phyloP scores from a whole-genome alignment of 2,888 invertebrate genomes.

The Sesia bembeciformis region DNA sequence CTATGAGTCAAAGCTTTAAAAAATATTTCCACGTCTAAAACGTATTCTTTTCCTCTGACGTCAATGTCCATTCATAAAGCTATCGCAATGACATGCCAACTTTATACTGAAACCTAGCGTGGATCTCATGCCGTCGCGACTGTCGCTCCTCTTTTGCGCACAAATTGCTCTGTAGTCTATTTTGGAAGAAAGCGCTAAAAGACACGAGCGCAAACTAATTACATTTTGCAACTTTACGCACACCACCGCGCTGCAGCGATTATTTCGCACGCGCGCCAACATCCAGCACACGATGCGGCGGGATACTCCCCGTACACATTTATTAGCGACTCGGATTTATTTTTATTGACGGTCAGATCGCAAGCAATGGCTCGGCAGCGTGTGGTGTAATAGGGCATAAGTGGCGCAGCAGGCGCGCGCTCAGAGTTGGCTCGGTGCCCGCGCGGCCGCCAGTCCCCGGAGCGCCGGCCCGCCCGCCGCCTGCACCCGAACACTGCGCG shows the following conservation, averaged over 20 bases:
- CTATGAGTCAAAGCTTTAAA: background rate
- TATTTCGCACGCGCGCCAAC: slow-evolving; percentile 8
- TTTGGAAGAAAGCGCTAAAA: slow-evolving; percentile 19
- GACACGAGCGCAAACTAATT: slow-evolving; percentile 9
- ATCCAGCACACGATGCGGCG: slow-evolving; percentile 16
- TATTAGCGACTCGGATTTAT: slow-evolving; percentile 46
- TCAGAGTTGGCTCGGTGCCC: slow-evolving; percentile 56
- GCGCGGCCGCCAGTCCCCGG: slow-evolving; percentile 54
- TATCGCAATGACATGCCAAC: slow-evolving; percentile 34
- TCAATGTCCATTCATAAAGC: slow-evolving; percentile 61
- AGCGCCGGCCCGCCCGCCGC: slow-evolving; percentile 52
- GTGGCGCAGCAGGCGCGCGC: slow-evolving; percentile 39
- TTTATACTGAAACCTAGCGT: slow-evolving; percentile 22
- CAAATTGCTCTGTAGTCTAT: slow-evolving; percentile 20
- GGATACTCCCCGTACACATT: slow-evolving; percentile 19
- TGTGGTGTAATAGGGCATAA: slow-evolving; percentile 51
- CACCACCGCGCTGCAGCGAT: background rate
- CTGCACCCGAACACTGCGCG: slow-evolving; percentile 26
- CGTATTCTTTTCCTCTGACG: slow-evolving; percentile 27
- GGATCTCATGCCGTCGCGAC: slow-evolving; percentile 8
- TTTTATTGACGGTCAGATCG: slow-evolving; percentile 39
- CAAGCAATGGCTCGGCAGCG: slow-evolving; percentile 27
- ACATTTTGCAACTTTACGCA: background rate
- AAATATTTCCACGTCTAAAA: background rate
- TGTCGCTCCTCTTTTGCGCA: slow-evolving; percentile 17